These are phyloP conservation scores for Littorina saxatilis DNA, from an alignment of 1,140 invertebrate species.

Conservation along the genomic window DNA sequence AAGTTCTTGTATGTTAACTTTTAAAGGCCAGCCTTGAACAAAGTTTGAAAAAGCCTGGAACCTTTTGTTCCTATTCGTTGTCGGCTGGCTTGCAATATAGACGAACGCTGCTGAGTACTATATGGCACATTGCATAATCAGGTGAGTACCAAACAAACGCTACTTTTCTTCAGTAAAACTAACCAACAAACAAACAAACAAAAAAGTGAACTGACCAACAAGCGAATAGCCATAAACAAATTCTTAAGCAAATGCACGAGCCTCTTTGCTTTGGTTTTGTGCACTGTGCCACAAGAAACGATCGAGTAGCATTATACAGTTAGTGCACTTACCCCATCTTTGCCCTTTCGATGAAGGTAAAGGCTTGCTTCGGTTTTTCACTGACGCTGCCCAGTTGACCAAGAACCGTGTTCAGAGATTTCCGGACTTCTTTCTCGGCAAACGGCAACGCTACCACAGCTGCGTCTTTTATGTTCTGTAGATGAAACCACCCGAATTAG, in stretches of 20 bases:
- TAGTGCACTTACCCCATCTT: constrained; percentile 28
- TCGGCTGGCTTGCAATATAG: too few relatives aligned
- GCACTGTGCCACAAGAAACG: not conserved
- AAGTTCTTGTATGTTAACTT: too few relatives aligned
- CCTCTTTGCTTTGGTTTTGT: not conserved
- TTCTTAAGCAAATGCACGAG: not conserved
- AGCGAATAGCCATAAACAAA: not conserved
- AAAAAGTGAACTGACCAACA: not conserved
- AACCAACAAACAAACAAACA: not conserved
- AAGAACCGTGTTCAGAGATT: constrained; percentile 8
- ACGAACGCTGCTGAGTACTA: too few relatives aligned
- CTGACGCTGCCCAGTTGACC: not conserved
- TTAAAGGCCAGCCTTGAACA: too few relatives aligned
- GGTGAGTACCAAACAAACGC: too few relatives aligned
- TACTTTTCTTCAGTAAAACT: too few relatives aligned
- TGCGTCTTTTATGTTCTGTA: constrained; percentile 35
- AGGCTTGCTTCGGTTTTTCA: constrained; percentile 17
- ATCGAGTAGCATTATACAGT: not conserved
- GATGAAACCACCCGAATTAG: too few relatives aligned
- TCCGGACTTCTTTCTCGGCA: constrained; percentile 36
- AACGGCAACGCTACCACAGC: constrained; percentile 34
- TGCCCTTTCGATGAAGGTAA: constrained; percentile 19
- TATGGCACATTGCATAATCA: too few relatives aligned
- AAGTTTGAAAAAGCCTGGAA: too few relatives aligned
- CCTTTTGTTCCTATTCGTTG: too few relatives aligned